A percentile compares a stretch with the other conserved stretches of the same genome.
These are phyloP conservation scores for Sarcophaga peregrina DNA, from an alignment of 1,140 invertebrate genomes.

Conservation along the genomic window DNA sequence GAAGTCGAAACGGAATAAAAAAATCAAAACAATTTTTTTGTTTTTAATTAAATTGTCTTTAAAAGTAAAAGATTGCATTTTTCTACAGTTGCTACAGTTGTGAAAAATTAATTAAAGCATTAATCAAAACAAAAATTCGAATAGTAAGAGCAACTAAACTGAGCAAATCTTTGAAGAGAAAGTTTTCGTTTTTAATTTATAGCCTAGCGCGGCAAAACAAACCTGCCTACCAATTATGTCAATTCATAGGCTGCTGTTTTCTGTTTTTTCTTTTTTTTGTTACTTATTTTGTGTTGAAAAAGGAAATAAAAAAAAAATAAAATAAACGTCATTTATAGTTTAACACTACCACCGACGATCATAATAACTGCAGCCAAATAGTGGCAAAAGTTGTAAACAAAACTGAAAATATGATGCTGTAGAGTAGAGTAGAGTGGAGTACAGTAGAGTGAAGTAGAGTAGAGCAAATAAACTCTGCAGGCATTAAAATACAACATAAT, in stretches of 20 bases:
- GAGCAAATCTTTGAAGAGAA: background rate
- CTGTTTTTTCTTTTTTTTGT: constrained; percentile 11
- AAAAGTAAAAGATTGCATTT: background rate
- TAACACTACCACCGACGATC: background rate
- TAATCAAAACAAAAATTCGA: background rate
- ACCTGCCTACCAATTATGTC: constrained; percentile 36
- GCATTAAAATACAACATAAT: constrained; percentile 33
- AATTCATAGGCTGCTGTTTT: background rate
- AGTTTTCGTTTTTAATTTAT: background rate
- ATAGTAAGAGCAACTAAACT: background rate
- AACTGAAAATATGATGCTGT: background rate
- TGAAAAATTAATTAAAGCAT: constrained; percentile 11
- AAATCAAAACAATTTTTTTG: too few species aligned
- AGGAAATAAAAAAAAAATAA: too few species aligned
- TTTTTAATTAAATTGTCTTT: too few species aligned
- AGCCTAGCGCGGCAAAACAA: background rate
- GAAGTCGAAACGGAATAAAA: background rate
- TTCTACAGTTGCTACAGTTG: background rate
- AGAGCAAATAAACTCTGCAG: constrained; percentile 30
- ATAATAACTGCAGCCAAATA: constrained; percentile 2
- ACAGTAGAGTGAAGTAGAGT: constrained; percentile 11
- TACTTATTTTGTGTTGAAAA: too few species aligned
- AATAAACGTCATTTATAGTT: too few species aligned
- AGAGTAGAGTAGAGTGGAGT: background rate
- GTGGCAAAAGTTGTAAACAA: background rate